Evolutionary conservation across 2,797 vertebrate genomes (phyloP).

Genomic region (Enteromius afrohamiltoni): DNA sequence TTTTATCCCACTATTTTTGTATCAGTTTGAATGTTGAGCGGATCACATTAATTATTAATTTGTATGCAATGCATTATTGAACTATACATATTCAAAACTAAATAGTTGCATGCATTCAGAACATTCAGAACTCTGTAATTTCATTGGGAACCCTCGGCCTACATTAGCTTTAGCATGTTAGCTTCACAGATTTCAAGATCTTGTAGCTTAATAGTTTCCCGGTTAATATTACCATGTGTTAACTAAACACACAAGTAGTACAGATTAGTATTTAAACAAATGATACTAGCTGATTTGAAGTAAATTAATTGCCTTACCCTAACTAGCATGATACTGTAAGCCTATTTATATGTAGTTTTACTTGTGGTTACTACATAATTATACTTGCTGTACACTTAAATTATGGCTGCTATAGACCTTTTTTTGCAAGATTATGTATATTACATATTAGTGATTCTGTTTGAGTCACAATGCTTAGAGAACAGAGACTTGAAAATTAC

Average conservation of each 20-base stretch:
- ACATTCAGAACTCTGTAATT: not conserved
- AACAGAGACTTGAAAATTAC: not conserved
- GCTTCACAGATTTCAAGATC: not conserved
- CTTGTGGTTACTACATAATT: not conserved
- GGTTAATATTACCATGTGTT: not conserved
- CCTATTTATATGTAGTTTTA: not conserved
- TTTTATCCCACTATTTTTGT: slow-evolving; percentile 10
- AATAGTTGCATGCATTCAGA: slow-evolving; percentile 21
- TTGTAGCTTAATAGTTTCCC: not conserved
- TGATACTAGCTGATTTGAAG: not conserved
- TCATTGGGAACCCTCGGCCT: not conserved
- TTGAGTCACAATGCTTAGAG: not conserved
- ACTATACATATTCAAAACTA: slow-evolving; percentile 47
- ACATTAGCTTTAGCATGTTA: not conserved
- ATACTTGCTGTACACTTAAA: not conserved
- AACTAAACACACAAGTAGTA: not conserved
- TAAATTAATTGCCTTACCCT: not conserved
- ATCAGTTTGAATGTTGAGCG: slow-evolving; percentile 22
- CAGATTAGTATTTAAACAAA: not conserved
- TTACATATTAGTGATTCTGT: not conserved
- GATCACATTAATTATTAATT: slow-evolving; percentile 34
- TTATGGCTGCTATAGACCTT: not conserved
- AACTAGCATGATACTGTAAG: not conserved
- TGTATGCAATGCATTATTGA: slow-evolving; percentile 52
- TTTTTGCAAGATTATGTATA: not conserved